Percentiles rank a stretch among this genome's conserved stretches.
These are phyloP conservation scores for Agonopterix arenella DNA, from an alignment of 2,888 invertebrate genomes.

Conservation along the genomic window DNA sequence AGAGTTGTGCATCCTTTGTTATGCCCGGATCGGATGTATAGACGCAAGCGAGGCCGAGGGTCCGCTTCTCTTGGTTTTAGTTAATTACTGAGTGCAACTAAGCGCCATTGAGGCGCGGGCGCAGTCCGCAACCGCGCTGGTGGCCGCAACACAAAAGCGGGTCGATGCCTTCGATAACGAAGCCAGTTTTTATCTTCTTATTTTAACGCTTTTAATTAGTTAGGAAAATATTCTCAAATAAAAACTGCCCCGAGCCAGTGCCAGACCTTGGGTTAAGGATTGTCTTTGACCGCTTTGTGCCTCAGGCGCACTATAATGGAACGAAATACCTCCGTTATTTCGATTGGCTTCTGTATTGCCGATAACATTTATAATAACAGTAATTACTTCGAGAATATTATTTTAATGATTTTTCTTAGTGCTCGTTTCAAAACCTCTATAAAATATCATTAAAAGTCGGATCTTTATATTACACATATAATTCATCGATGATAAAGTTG, in stretches of 20 bases:
- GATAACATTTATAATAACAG: constrained; percentile 51
- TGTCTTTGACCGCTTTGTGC: constrained; percentile 58
- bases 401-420: constrained; percentile 40
- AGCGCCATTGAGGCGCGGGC: constrained; percentile 44
- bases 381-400: constrained; percentile 43
- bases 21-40: constrained; percentile 25
- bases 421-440: constrained; percentile 18
- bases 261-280: constrained; percentile 48
- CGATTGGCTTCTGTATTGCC: constrained; percentile 62
- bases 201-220: constrained; percentile 76
- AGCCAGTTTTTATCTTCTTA: constrained; percentile 70
- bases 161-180: constrained; percentile 75
- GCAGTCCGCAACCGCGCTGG: constrained; percentile 39
- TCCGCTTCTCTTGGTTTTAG: constrained; percentile 50
- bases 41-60: constrained; percentile 15
- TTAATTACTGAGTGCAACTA: constrained; percentile 66
- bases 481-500: no score
- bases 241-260: constrained; percentile 57
- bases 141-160: constrained; percentile 71
- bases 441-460: not conserved
- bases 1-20: constrained; percentile 46
- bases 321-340: constrained; percentile 48
- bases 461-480: not conserved
- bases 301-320: constrained; percentile 54
- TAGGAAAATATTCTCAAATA: constrained; percentile 76